Base-by-base conservation (phyloP, 2,797 vertebrate genomes). In the Leptatherina wallacei region DNA sequence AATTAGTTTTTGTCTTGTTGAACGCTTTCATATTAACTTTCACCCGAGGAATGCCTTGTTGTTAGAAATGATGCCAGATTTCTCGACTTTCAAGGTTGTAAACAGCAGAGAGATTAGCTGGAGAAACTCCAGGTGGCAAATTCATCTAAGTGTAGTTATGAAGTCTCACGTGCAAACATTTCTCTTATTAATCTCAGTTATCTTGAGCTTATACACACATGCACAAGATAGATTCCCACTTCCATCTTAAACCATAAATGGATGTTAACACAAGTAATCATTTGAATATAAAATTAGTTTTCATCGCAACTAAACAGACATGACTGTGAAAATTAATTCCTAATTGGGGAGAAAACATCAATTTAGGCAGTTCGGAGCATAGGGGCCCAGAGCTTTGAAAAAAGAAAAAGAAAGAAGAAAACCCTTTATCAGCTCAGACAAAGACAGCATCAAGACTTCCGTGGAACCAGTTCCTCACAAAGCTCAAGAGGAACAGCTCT, bases 1-100 rank as follows among this genome's bases (percentile, higher is more conserved):
- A 9, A 22, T 49, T 49, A 22, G 52, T 55, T 80, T 75, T 77
- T 73, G 22, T 66, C 32, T 72, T 83, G 29, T 52, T 62, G 20
- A 58, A 56, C 52, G 18, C 30, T 36, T 75, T 80, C 5, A 69
- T 77, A 61, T 64, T 59, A 16, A 58, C 36, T 66, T 40, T 49
- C 38, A 2, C 11, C 44, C 12, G 20, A n/a, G 7, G n/a, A 49
- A n/a, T 22, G 20, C 9, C 1, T 2, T 44, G 42, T 61, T 60
- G 20, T 71, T 62, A 30, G 16, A 61, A 65, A 69, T 75, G 2
- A 63, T 61, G 55, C 61, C 9, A 29, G 52, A 54, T 63, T 61
- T 38, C n/a, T n/a, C 38, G 60, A 47, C 57, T 63, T 61, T 44
- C 18, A n/a, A 49, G 42, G 9, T n/a, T n/a, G 18, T 9, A 47